These are phyloP conservation scores for Bugulina stolonifera DNA, from an alignment of 2,888 invertebrate genomes.

Conservation along the genomic window DNA sequence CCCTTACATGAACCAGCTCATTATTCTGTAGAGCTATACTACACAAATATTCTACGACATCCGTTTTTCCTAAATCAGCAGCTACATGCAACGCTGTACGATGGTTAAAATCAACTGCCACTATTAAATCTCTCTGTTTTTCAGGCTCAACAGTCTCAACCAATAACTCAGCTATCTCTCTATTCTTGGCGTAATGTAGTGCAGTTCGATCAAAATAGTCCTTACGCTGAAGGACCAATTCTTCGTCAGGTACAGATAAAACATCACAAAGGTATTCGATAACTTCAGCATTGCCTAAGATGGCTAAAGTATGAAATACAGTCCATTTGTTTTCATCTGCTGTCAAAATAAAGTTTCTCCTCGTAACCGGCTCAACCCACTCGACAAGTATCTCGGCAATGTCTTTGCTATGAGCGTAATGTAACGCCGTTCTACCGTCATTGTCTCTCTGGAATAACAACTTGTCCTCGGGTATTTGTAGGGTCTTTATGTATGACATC, in stretches of 20 bases:
- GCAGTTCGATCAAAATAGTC: neutral
- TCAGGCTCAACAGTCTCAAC: neutral
- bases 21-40: neutral
- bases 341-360: neutral
- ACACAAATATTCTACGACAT: neutral
- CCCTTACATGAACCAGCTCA: neutral
- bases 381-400: neutral
- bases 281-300: neutral
- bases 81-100: neutral
- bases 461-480: neutral
- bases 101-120: neutral
- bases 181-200: neutral
- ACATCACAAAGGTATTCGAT: neutral
- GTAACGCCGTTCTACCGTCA: neutral
- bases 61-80: neutral
- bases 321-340: neutral
- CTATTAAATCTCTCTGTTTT: neutral
- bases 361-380: neutral
- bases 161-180: neutral
- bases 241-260: neutral
- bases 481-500: neutral
- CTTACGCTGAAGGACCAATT: neutral
- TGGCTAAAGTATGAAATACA: neutral
- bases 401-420: neutral
- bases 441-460: neutral